These are phyloP conservation scores for Phoxinus phoxinus DNA, from an alignment of 2,113 vertebrate genomes.

Conservation along the genomic window DNA sequence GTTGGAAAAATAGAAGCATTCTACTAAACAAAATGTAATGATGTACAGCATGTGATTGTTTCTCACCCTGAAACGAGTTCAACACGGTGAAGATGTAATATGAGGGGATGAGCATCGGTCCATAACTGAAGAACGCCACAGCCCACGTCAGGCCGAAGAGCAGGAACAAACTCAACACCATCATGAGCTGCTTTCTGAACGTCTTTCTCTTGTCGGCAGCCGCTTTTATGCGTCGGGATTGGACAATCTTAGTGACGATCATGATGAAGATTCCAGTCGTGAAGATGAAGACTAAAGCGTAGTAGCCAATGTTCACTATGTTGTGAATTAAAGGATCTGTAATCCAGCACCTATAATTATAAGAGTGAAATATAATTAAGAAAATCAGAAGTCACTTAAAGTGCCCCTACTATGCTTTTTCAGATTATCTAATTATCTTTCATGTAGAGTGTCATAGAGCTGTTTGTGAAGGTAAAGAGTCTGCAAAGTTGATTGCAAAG, in stretches of 20 bases:
- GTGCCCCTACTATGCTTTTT: too few relatives aligned
- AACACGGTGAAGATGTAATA: slow-evolving; percentile 68
- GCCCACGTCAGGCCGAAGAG: slow-evolving; percentile 68
- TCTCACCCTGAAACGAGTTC: slow-evolving; percentile 69
- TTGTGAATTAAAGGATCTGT: slow-evolving; percentile 52
- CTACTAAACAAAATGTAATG: neutral
- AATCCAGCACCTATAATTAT: slow-evolving; percentile 67
- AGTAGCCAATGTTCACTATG: slow-evolving; percentile 62
- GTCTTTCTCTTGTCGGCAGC: neutral
- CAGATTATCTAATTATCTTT: too few relatives aligned
- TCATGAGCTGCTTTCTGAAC: slow-evolving; percentile 32
- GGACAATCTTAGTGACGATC: slow-evolving; percentile 12
- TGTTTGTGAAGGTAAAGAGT: too few relatives aligned
- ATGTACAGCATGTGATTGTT: neutral
- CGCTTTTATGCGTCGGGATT: neutral
- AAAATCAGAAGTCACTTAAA: too few relatives aligned
- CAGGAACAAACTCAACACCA: slow-evolving; percentile 57
- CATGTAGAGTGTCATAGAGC: too few relatives aligned
- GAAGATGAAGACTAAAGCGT: slow-evolving; percentile 61
- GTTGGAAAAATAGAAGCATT: neutral
- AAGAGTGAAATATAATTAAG: neutral
- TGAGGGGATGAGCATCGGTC: slow-evolving; percentile 46
- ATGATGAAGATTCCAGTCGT: slow-evolving; percentile 41
- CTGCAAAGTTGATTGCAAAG: too few relatives aligned
- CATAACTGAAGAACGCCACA: slow-evolving; percentile 66